Conservation (phyloP, 2,797 vertebrate genomes). For the Perodicticus potto region DNA sequence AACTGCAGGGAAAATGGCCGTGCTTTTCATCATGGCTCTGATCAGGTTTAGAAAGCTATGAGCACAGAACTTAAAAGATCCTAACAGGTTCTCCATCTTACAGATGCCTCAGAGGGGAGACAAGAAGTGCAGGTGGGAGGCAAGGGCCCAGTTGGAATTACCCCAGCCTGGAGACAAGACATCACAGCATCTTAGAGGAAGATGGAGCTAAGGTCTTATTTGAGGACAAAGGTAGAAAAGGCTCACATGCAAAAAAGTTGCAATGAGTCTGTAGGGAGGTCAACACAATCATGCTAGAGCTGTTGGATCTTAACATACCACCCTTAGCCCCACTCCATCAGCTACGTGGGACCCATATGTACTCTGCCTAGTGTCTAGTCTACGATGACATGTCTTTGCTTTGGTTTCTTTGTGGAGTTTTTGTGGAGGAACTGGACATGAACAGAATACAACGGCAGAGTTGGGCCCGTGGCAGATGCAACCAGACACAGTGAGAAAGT, state of each 20-base stretch:
- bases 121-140: neutral
- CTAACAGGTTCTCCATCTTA: neutral
- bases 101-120: neutral
- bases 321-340: neutral
- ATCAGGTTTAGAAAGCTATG: neutral
- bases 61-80: neutral
- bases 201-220: neutral
- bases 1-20: neutral
- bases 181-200: conserved; percentile 11
- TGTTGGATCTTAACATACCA: neutral
- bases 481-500: neutral
- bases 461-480: neutral
- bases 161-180: neutral
- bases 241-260: neutral
- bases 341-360: neutral
- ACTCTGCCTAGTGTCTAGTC: neutral
- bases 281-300: neutral
- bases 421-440: neutral
- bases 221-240: neutral
- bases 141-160: neutral
- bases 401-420: neutral
- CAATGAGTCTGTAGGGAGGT: neutral
- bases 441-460: neutral
- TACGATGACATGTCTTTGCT: neutral
- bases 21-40: neutral